Conservation (phyloP, 2,113 vertebrate genomes). For the Pseudorasbora parva region DNA sequence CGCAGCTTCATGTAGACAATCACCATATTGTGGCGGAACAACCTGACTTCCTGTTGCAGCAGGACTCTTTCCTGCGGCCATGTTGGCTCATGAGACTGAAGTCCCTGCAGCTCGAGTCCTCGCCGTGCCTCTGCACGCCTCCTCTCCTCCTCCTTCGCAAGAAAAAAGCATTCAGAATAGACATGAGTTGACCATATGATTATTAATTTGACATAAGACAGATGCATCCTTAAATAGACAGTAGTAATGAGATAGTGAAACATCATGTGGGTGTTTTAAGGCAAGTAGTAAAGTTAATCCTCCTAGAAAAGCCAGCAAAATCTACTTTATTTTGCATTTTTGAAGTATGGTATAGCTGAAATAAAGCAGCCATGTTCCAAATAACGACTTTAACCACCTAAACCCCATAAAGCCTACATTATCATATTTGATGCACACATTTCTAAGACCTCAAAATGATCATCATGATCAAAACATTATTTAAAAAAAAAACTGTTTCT, state of each 20-base stretch:
- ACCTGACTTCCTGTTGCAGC: constrained; percentile 88
- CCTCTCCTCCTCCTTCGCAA: constrained; percentile 84
- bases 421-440: not conserved
- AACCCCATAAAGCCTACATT: not conserved
- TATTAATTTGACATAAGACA: not conserved
- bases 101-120: constrained; percentile 87
- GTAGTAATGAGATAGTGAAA: not conserved
- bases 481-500: not conserved
- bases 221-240: not conserved
- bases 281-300: not conserved
- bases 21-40: constrained; percentile 89
- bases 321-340: not conserved
- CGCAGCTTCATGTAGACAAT: constrained; percentile 93
- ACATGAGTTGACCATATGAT: constrained; percentile 17
- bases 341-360: not conserved
- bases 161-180: not conserved
- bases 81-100: constrained; percentile 82
- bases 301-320: not conserved
- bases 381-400: not conserved
- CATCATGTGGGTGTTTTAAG: not conserved
- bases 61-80: constrained; percentile 87
- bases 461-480: not conserved
- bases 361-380: not conserved
- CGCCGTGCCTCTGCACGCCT: constrained; percentile 79
- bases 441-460: not conserved